Conservation (phyloP, 2,113 vertebrate genomes). For the Alligator mississippiensis region DNA sequence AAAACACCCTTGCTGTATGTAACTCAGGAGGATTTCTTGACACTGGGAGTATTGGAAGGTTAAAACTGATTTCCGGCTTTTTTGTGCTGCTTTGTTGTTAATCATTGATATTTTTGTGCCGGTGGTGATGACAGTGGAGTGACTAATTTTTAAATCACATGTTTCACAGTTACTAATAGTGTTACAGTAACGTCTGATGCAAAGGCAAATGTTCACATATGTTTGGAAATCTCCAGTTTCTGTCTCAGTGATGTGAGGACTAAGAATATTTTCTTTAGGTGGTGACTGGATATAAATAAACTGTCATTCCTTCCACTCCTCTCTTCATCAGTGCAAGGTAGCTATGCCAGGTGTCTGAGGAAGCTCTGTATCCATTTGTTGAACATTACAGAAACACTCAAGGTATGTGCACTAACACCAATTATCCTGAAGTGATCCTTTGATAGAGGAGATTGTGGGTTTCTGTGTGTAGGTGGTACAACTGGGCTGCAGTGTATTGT, state of each 20-base stretch:
- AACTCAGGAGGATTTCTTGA: background rate
- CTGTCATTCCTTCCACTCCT: background rate
- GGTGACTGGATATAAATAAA: background rate
- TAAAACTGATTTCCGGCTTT: background rate
- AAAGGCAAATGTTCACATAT: background rate
- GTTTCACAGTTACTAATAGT: background rate
- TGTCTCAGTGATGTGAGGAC: background rate
- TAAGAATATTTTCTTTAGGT: background rate
- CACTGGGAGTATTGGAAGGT: background rate
- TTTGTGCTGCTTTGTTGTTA: conserved; percentile 32
- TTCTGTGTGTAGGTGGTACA: background rate
- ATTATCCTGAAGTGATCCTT: background rate
- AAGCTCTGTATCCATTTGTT: background rate
- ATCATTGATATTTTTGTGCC: conserved; percentile 36
- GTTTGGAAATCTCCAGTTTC: background rate
- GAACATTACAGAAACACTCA: background rate
- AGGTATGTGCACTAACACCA: background rate
- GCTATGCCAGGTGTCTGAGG: background rate
- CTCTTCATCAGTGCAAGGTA: background rate
- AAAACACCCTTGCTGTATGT: background rate
- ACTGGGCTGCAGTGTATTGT: background rate
- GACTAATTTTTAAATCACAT: background rate
- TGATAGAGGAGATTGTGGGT: background rate
- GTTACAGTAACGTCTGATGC: background rate
- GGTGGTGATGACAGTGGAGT: background rate